Percentiles rank a stretch among this genome's conserved stretches.
phyloP scores from a whole-genome alignment of 2,888 invertebrate genomes.

The Eumacrocentrus americanus region DNA sequence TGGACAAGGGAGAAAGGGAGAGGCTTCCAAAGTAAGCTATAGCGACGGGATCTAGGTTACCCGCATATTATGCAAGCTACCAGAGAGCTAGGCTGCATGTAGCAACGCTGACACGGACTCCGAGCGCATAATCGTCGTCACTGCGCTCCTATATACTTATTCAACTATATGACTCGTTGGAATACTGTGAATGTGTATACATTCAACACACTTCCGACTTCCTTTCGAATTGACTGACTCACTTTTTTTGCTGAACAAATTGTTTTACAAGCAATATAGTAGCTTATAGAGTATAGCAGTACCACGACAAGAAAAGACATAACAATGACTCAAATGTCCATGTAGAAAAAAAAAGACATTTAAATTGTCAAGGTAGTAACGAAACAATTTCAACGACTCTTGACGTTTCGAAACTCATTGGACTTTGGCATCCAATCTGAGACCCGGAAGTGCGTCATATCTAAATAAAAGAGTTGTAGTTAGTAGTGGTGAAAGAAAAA shows the following conservation, averaged over 20 bases:
- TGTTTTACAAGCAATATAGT: too few relatives aligned
- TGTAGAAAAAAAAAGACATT: too few relatives aligned
- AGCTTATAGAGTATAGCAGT: too few relatives aligned
- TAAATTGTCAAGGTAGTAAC: too few relatives aligned
- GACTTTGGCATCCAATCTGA: neutral
- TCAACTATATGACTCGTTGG: too few relatives aligned
- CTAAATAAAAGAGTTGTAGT: neutral
- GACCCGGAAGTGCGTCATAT: neutral
- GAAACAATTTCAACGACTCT: too few relatives aligned
- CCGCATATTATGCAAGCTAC: constrained; percentile 55
- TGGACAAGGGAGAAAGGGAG: constrained; percentile 29
- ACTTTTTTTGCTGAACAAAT: too few relatives aligned
- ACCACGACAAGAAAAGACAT: too few relatives aligned
- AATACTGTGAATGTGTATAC: neutral
- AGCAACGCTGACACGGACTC: constrained; percentile 1
- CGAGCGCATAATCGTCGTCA: neutral
- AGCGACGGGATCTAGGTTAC: constrained; percentile 51
- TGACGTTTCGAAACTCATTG: neutral
- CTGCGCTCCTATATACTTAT: neutral
- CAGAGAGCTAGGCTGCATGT: neutral
- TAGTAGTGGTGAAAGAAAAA: neutral
- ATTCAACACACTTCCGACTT: neutral
- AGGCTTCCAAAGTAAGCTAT: constrained; percentile 38
- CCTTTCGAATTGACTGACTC: constrained; percentile 9
- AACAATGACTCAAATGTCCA: too few relatives aligned